Conservation (phyloP, 2,113 vertebrate genomes). For the Stigmatopora argus region DNA sequence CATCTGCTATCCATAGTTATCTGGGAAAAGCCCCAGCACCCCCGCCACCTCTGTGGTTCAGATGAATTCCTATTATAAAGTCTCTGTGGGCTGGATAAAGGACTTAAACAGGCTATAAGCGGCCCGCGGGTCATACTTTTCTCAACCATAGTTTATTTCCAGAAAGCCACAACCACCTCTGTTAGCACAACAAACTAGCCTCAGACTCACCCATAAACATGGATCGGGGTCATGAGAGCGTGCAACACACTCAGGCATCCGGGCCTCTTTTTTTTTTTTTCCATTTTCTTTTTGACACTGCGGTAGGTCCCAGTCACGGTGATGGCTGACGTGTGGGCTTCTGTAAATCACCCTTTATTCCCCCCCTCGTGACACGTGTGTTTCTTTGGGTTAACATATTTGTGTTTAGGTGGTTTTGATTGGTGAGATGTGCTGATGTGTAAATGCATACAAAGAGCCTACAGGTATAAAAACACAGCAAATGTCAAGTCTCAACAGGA, state of each 20-base stretch:
- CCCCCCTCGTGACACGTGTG: conserved; percentile 12
- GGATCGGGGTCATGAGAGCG: conserved; percentile 47
- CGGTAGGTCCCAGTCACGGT: conserved; percentile 62
- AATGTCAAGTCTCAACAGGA: conserved; percentile 6
- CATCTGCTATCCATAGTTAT: no score
- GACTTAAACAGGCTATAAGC: neutral
- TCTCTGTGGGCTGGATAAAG: neutral
- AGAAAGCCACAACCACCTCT: neutral
- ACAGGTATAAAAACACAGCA: neutral
- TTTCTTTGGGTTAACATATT: conserved; percentile 15
- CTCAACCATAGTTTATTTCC: neutral
- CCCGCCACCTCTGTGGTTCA: no score
- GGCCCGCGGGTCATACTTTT: neutral
- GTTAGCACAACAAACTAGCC: conserved; percentile 38
- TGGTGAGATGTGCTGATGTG: conserved; percentile 34
- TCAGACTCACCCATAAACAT: conserved; percentile 56
- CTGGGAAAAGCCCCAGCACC: no score
- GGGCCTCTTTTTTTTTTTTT: conserved; percentile 19
- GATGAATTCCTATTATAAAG: neutral
- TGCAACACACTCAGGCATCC: conserved; percentile 33
- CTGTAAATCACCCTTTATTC: conserved; percentile 63
- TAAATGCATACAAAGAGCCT: conserved; percentile 19
- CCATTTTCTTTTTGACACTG: conserved; percentile 32
- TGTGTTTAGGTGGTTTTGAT: conserved; percentile 19
- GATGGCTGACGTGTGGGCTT: conserved; percentile 72